phyloP scores from a whole-genome alignment of 1,140 invertebrate species.

The Neelides sp. region DNA sequence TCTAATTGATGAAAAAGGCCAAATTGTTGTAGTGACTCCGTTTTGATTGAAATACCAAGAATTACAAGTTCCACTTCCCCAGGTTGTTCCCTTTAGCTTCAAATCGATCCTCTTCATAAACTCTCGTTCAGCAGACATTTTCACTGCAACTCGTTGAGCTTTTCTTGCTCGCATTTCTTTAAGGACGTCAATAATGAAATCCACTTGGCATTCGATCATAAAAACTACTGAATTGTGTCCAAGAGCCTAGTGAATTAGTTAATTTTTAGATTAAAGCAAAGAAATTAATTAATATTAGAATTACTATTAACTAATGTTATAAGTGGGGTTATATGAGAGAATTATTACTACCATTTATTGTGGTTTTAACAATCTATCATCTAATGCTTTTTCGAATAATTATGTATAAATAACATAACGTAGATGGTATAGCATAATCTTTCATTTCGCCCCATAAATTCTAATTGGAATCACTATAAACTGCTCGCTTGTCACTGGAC shows the following conservation, averaged over 20 bases:
- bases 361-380: background rate
- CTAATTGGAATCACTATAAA: background rate
- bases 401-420: background rate
- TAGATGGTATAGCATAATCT: background rate
- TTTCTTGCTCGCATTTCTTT: slow-evolving; percentile 3
- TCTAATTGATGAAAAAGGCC: slow-evolving; percentile 6
- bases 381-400: background rate
- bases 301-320: background rate
- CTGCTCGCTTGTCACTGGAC: background rate
- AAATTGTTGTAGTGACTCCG: slow-evolving; percentile 9
- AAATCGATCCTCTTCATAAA: slow-evolving; percentile 1
- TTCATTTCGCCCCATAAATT: background rate
- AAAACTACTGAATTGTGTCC: slow-evolving; percentile 13
- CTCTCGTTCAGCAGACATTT: slow-evolving; percentile 3
- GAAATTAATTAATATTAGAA: background rate
- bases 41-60: slow-evolving; percentile 16
- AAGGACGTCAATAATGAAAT: background rate
- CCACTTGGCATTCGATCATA: slow-evolving; percentile 13
- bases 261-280: too few species aligned
- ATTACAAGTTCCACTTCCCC: slow-evolving; percentile 8
- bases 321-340: background rate
- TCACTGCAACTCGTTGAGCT: slow-evolving; percentile 1
- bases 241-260: too few species aligned
- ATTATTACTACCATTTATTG: background rate
- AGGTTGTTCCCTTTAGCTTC: slow-evolving; percentile 14